phyloP scores from a whole-genome alignment of 2,888 invertebrate genomes.

The Andrena bicolor region DNA sequence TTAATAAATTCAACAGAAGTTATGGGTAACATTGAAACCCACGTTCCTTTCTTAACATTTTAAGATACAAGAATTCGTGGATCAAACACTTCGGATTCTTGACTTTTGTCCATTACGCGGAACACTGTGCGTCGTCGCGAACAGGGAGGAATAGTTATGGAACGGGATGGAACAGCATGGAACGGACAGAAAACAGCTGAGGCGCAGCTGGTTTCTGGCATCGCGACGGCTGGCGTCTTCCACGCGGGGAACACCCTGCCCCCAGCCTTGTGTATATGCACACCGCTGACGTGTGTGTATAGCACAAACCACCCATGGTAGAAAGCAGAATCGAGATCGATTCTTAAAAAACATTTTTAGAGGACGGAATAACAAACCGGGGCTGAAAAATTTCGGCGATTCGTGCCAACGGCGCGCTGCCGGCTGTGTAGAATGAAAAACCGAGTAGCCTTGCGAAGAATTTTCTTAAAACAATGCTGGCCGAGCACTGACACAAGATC shows the following conservation, averaged over 20 bases:
- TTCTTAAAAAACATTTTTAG: conserved; percentile 46
- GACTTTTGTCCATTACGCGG: too few relatives aligned
- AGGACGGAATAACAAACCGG: conserved; percentile 49
- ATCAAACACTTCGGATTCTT: too few relatives aligned
- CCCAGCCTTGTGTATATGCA: conserved; percentile 36
- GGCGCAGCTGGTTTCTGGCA: conserved; percentile 81
- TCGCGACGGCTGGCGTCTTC: conserved; percentile 77
- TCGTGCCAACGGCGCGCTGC: background rate
- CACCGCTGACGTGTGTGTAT: conserved; percentile 47
- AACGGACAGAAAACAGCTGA: conserved; percentile 82
- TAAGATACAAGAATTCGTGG: too few relatives aligned
- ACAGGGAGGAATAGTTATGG: conserved; percentile 65
- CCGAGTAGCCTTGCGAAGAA: too few relatives aligned
- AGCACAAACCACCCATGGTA: conserved; percentile 58
- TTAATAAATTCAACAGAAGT: too few relatives aligned
- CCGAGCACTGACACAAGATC: background rate
- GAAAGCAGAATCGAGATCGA: conserved; percentile 64
- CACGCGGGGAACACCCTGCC: conserved; percentile 39
- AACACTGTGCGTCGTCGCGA: conserved; percentile 58
- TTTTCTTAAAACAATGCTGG: too few relatives aligned
- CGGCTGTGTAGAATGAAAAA: background rate
- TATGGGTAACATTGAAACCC: too few relatives aligned
- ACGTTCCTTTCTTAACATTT: too few relatives aligned
- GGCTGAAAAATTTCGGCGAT: background rate
- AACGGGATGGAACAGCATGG: conserved; percentile 58